A percentile compares a stretch with the other conserved stretches of the same genome.
Conservation (phyloP, 2,797 vertebrate species). For the Myotis vivesi region DNA sequence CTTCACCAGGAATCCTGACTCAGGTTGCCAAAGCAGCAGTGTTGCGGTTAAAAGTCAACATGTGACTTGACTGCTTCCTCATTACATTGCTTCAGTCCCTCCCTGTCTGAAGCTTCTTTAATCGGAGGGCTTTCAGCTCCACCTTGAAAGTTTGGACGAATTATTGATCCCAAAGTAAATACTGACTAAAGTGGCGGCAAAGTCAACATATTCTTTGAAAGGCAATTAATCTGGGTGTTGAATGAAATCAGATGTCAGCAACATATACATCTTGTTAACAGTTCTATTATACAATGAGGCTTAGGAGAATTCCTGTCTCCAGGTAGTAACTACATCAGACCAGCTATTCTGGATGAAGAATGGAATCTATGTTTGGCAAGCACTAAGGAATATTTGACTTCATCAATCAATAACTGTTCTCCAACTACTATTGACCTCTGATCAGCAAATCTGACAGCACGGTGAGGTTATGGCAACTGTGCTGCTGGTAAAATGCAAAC, state of each 20-base stretch:
- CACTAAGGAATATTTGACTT: not conserved
- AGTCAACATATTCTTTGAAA: slow-evolving; percentile 66
- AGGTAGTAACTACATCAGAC: not conserved
- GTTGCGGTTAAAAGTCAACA: not conserved
- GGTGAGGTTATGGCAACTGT: slow-evolving; percentile 32
- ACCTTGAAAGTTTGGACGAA: slow-evolving; percentile 45
- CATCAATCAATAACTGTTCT: slow-evolving; percentile 59
- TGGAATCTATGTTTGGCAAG: not conserved
- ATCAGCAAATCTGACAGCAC: slow-evolving; percentile 22
- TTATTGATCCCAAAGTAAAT: slow-evolving; percentile 61
- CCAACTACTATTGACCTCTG: slow-evolving; percentile 61
- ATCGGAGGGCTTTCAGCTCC: slow-evolving; percentile 32
- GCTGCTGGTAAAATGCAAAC: slow-evolving; percentile 36
- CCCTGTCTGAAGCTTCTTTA: not conserved
- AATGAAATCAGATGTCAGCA: slow-evolving; percentile 56
- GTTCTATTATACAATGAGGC: not conserved
- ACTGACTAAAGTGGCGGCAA: slow-evolving; percentile 37
- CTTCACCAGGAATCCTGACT: not conserved
- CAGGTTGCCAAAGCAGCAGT: not conserved
- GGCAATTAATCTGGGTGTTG: slow-evolving; percentile 19
- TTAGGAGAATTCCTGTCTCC: slow-evolving; percentile 32
- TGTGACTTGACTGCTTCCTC: slow-evolving; percentile 26
- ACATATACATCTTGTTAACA: not conserved
- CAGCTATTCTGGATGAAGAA: not conserved
- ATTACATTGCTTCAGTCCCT: slow-evolving; percentile 1